Evolutionary conservation across 1,140 invertebrate genomes (phyloP).

Genomic region (Trigoniulus corallinus): DNA sequence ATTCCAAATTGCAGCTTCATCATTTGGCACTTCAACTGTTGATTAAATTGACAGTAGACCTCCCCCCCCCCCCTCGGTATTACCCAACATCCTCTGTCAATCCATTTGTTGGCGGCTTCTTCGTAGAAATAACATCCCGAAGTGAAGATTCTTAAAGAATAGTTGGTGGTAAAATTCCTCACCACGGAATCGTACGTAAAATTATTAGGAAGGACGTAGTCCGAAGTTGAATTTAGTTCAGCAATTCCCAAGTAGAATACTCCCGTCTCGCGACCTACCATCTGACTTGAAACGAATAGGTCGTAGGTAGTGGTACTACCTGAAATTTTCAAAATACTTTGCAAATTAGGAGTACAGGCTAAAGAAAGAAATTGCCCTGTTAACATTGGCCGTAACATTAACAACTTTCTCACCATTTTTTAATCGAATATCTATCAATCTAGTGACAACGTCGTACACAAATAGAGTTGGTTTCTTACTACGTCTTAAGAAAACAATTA

Average conservation of each 20-base stretch:
- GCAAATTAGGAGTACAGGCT: too few relatives aligned
- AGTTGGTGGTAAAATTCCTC: neutral
- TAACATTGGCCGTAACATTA: too few relatives aligned
- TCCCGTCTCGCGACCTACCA: constrained; percentile 14
- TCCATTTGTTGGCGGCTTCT: constrained; percentile 17
- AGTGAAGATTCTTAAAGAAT: constrained; percentile 14
- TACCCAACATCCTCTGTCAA: constrained; percentile 19
- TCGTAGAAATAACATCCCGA: constrained; percentile 23
- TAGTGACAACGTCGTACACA: constrained; percentile 16
- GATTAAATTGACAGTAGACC: too few relatives aligned
- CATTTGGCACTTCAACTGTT: neutral
- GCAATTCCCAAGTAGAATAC: constrained; percentile 20
- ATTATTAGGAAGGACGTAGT: constrained; percentile 17
- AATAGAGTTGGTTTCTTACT: constrained; percentile 16
- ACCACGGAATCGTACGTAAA: neutral
- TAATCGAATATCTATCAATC: constrained; percentile 10
- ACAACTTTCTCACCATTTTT: constrained; percentile 14
- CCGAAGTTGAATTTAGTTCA: constrained; percentile 17
- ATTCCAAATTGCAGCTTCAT: too few relatives aligned
- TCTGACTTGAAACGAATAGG: neutral
- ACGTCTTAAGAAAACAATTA: constrained; percentile 17
- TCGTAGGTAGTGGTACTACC: neutral
- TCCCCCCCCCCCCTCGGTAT: too few relatives aligned
- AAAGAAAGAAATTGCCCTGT: neutral
- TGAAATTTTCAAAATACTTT: constrained; percentile 6